Conservation (phyloP, 2,888 invertebrate genomes). For the Anthophora plumipes region DNA sequence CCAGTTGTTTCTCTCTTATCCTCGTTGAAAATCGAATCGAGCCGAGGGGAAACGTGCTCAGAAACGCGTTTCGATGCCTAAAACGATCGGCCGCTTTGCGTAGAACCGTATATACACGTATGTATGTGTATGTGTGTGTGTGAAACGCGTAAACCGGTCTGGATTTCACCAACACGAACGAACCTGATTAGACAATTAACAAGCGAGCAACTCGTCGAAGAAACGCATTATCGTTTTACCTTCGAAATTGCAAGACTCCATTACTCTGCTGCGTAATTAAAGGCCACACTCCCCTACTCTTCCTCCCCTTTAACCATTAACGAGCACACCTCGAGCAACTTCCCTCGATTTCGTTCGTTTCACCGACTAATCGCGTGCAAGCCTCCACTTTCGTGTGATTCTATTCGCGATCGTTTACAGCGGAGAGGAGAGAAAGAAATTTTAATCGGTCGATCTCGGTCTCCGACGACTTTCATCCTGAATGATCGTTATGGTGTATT, state of each 20-base stretch:
- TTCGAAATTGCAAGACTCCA: slow-evolving; percentile 4
- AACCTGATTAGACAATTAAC: slow-evolving; percentile 43
- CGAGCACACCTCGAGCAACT: background rate
- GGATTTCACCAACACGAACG: background rate
- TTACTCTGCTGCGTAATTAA: background rate
- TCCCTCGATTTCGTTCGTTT: slow-evolving; percentile 17
- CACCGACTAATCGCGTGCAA: background rate
- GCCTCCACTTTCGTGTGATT: background rate
- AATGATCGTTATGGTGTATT: no score
- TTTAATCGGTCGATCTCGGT: background rate
- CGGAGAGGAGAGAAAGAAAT: background rate
- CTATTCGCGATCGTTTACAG: background rate
- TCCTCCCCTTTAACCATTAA: background rate
- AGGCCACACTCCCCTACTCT: slow-evolving; percentile 2
- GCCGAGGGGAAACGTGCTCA: slow-evolving; percentile 16
- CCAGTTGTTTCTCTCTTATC: slow-evolving; percentile 27
- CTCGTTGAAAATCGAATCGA: slow-evolving; percentile 40
- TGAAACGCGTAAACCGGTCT: background rate
- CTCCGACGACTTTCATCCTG: no score
- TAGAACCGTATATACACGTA: background rate
- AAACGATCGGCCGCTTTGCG: slow-evolving; percentile 5
- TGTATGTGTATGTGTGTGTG: background rate
- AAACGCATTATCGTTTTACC: slow-evolving; percentile 26
- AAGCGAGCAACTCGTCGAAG: slow-evolving; percentile 16
- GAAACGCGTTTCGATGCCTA: slow-evolving; percentile 46